Evolutionary conservation across 2,888 invertebrate species (phyloP).

Genomic region (Aporophyla lueneburgensis): DNA sequence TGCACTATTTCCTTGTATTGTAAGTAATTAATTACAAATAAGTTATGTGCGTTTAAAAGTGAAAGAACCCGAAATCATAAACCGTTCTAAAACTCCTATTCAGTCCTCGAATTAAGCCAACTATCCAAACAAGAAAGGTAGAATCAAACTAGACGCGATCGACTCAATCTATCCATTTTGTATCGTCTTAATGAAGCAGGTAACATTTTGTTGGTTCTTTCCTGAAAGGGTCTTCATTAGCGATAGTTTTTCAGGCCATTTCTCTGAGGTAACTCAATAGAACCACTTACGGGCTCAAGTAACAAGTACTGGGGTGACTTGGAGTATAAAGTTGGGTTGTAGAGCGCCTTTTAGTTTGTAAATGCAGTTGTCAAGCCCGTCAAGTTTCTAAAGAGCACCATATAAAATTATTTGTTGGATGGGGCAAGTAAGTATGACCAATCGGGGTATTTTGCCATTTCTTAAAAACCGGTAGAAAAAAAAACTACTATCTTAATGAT

Average conservation of each 20-base stretch:
- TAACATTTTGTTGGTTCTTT: constrained; percentile 6
- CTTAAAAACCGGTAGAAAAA: too few species aligned
- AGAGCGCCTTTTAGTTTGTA: constrained; percentile 9
- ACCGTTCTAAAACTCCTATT: background rate
- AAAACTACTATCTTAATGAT: too few species aligned
- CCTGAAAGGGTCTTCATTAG: constrained; percentile 47
- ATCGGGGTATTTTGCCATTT: too few species aligned
- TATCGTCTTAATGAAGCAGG: constrained; percentile 24
- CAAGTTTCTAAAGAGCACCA: too few species aligned
- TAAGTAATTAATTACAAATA: too few species aligned
- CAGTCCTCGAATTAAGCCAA: background rate
- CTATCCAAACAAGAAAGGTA: background rate
- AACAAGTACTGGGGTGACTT: background rate
- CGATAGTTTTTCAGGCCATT: constrained; percentile 24
- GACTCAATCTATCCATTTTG: background rate
- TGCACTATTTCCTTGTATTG: too few species aligned
- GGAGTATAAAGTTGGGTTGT: background rate
- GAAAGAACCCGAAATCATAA: background rate
- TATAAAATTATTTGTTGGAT: too few species aligned
- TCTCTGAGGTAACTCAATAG: constrained; percentile 25
- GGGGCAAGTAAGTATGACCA: too few species aligned
- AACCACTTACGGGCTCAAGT: constrained; percentile 24
- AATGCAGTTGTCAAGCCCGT: too few species aligned
- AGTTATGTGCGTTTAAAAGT: background rate
- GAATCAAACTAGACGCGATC: too few species aligned